Base-by-base conservation (phyloP, 2,113 vertebrate genomes). In the Emydura subglobosa region DNA sequence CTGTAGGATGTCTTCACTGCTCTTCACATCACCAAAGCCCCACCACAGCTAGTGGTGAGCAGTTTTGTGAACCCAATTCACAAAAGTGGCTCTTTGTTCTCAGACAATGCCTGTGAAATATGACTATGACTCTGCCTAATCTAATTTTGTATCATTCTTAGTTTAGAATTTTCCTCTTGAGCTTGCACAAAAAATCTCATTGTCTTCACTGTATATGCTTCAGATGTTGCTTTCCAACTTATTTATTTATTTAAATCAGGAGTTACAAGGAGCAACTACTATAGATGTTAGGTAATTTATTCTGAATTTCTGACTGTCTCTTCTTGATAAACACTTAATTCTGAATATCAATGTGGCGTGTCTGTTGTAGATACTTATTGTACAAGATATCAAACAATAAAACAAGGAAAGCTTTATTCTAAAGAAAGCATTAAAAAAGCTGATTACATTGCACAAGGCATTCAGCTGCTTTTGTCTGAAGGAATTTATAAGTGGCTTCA, bases 31-130 rank as follows among this genome's bases (percentile, higher is more conserved):
- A 74, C 1, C 5, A 78, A 84, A 91, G 2, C 10, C 2, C 1
- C 3, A 82, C 44, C 0, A 0, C 31, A 10, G 14, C 10, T 9
- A 82, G 5, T 19, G 90, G 44, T 82, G 7, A 68, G 14, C 83
- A 22, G 47, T 54, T 85, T 87, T 47, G 0, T 0, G 4, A n/a
- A 11, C 6, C 44, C 17, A 80, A 10, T 29, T 16, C 44, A 1
- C 21, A 55, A n/a, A 76, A 22, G 5, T 76, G n/a, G 42, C 39
- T 68, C 61, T 12, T 76, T 3, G 0, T 19, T 79, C 90, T 86
- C 76, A 44, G 27, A 90, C 4, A 3, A 82, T 76, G 0, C 31
- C 25, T 2, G 2, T 65, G 78, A 7, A 6, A 39, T 51, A 6
- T 1, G 1, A 14, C 90, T 95, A 84, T 80, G 29, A 83, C 3